phyloP scores from a whole-genome alignment of 2,113 vertebrate species.

The Esox niger region DNA sequence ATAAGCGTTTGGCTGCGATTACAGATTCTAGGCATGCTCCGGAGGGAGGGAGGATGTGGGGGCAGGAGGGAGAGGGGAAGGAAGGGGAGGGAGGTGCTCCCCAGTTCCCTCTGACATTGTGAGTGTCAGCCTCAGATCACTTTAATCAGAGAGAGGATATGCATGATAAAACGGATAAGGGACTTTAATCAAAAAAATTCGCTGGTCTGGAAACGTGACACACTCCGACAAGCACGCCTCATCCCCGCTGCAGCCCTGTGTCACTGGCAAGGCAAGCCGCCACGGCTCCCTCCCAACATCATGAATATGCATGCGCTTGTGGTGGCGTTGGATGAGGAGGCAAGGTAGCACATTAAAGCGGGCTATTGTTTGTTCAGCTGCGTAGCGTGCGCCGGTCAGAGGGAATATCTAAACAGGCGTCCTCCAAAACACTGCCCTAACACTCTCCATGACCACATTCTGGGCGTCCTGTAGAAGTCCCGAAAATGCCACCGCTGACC shows the following conservation, averaged over 20 bases:
- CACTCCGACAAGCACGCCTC: slow-evolving; percentile 96
- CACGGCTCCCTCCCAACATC: slow-evolving; percentile 64
- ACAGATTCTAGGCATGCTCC: slow-evolving; percentile 91
- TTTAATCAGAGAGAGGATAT: slow-evolving; percentile 99
- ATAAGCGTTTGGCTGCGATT: slow-evolving; percentile 62
- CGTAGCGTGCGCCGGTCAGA: slow-evolving; percentile 19
- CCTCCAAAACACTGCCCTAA: background rate
- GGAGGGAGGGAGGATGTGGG: slow-evolving; percentile 53
- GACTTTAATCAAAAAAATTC: slow-evolving; percentile 99
- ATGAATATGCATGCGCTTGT: slow-evolving; percentile 89
- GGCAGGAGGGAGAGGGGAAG: background rate
- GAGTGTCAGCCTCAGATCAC: slow-evolving; percentile 99
- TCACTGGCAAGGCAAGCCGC: slow-evolving; percentile 76
- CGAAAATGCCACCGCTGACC: background rate
- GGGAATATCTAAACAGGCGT: slow-evolving; percentile 28
- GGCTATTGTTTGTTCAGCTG: slow-evolving; percentile 79
- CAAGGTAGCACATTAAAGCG: slow-evolving; percentile 89
- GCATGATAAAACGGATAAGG: slow-evolving; percentile 99
- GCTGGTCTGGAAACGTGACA: slow-evolving; percentile 99
- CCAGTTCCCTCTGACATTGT: slow-evolving; percentile 95
- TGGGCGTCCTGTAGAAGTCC: slow-evolving; percentile 20
- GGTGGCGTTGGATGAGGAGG: slow-evolving; percentile 40
- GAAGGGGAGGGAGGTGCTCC: slow-evolving; percentile 58
- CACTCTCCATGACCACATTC: too few species aligned
- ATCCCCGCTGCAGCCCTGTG: slow-evolving; percentile 80